Conservation (phyloP, 2,113 vertebrate genomes). For the Clarias macrocephalus region DNA sequence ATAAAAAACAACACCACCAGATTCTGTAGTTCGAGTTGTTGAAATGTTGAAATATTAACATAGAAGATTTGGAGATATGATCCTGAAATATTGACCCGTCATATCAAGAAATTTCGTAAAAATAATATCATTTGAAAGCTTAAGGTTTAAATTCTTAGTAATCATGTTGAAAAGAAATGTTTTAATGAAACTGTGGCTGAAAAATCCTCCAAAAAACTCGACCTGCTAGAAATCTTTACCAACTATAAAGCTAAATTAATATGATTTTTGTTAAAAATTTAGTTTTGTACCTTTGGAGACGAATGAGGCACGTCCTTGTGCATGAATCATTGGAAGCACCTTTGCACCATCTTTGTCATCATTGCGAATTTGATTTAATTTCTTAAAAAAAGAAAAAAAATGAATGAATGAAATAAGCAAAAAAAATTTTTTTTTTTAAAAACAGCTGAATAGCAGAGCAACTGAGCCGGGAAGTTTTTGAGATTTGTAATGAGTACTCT, state of each 20-base stretch:
- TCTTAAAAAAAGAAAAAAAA: background rate
- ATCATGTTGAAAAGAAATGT: background rate
- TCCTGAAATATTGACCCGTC: background rate
- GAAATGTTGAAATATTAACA: background rate
- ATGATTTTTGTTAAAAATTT: background rate
- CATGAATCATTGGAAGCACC: background rate
- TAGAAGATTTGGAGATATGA: background rate
- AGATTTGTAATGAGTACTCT: background rate
- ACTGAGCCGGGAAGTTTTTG: background rate
- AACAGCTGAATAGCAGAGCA: background rate
- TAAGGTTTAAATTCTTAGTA: background rate
- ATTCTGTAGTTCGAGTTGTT: too few species aligned
- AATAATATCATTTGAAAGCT: background rate
- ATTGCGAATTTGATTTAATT: background rate
- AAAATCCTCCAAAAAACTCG: background rate
- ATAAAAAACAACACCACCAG: too few species aligned
- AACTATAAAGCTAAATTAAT: background rate
- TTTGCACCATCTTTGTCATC: background rate
- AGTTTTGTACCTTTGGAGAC: background rate
- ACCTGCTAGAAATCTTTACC: too few species aligned
- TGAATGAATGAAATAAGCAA: background rate
- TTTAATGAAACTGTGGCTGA: background rate
- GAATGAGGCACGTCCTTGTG: too few species aligned
- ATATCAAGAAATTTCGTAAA: background rate
- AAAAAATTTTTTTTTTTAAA: too few species aligned